phyloP scores from a whole-genome alignment of 1,140 invertebrate species.

The Eciton burchellii region DNA sequence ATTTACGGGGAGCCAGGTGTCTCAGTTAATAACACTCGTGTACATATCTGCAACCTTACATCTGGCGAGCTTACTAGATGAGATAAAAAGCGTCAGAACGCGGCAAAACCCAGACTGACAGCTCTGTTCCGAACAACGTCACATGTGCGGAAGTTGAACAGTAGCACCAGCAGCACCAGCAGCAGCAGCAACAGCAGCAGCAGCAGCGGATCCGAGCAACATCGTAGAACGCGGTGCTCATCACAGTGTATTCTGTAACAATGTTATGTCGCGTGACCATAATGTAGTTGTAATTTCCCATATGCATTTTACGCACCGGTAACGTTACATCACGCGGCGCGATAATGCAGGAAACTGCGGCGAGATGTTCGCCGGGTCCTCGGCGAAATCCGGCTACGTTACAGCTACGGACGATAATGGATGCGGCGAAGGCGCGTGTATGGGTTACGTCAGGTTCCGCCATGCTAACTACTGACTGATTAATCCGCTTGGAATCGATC shows the following conservation, averaged over 20 bases:
- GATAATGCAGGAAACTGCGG: conserved; percentile 52
- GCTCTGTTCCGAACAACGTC: neutral
- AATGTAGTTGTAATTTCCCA: conserved; percentile 57
- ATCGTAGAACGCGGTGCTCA: neutral
- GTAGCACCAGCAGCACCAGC: too few relatives aligned
- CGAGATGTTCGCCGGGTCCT: conserved; percentile 34
- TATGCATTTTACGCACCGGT: conserved; percentile 50
- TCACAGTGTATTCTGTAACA: conserved; percentile 23
- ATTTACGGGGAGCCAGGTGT: too few relatives aligned
- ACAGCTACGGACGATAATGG: conserved; percentile 49
- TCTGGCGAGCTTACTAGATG: neutral
- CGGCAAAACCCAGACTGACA: neutral
- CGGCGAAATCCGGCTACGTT: conserved; percentile 35
- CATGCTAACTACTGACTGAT: conserved; percentile 61
- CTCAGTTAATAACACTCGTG: too few relatives aligned
- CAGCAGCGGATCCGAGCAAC: neutral
- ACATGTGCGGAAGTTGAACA: conserved; percentile 9
- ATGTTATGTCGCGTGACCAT: neutral
- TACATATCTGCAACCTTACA: too few relatives aligned
- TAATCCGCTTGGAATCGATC: conserved; percentile 59
- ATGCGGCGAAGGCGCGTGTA: conserved; percentile 44
- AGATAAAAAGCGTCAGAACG: neutral
- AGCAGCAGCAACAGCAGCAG: too few relatives aligned
- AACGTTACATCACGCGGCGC: conserved; percentile 23
- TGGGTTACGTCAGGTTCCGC: conserved; percentile 30